These are phyloP conservation scores for Caenorhabditis briggsae DNA, from an alignment of 1,140 invertebrate species.

Conservation along the genomic window DNA sequence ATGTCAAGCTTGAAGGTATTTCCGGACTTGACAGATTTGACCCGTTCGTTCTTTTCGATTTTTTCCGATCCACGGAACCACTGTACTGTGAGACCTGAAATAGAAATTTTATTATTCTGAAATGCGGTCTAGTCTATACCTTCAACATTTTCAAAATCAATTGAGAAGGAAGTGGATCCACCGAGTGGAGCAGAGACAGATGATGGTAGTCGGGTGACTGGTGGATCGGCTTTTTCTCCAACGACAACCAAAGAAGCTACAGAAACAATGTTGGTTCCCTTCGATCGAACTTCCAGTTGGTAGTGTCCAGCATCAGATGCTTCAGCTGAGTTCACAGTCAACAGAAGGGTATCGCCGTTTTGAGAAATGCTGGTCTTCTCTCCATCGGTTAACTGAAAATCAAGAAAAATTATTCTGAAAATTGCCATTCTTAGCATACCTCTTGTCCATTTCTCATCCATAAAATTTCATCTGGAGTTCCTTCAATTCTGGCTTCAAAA, in stretches of 20 bases:
- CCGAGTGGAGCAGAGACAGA: constrained; percentile 88
- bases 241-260: constrained; percentile 88
- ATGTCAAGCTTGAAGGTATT: constrained; percentile 69
- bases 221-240: constrained; percentile 79
- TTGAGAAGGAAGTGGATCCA: constrained; percentile 86
- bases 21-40: constrained; percentile 67
- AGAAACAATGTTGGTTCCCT: constrained; percentile 91
- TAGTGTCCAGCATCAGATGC: constrained; percentile 91
- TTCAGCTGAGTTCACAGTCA: constrained; percentile 47
- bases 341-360: constrained; percentile 79
- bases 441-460: constrained; percentile 97
- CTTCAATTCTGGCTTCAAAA: constrained; percentile 88
- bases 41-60: constrained; percentile 76
- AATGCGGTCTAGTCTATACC: neutral
- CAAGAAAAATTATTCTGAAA: neutral
- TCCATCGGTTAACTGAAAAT: constrained; percentile 16
- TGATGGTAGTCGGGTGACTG: constrained; percentile 88
- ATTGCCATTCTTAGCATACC: constrained; percentile 81
- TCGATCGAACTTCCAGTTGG: constrained; percentile 95
- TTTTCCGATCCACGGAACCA: constrained; percentile 81
- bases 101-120: neutral
- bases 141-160: constrained; percentile 83
- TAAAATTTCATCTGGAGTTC: constrained; percentile 83
- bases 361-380: constrained; percentile 89
- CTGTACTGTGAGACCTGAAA: constrained; percentile 62